Evolutionary conservation across 2,797 vertebrate genomes (phyloP).

Genomic region (Halcyon chelicuti): DNA sequence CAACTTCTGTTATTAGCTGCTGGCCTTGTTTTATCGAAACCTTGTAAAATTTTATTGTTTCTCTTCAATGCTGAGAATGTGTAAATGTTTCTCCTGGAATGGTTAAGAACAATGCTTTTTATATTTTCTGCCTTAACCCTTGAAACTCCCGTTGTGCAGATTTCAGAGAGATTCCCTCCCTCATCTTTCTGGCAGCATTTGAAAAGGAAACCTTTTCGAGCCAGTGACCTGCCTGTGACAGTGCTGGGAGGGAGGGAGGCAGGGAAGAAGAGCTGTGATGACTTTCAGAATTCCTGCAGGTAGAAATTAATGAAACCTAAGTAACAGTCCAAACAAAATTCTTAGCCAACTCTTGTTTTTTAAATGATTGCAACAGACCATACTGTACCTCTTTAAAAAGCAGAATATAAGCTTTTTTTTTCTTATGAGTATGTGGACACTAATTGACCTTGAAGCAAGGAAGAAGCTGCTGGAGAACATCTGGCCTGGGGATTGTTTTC

Average conservation of each 20-base stretch:
- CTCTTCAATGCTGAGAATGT: not conserved
- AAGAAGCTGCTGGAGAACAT: not conserved
- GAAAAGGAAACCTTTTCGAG: not conserved
- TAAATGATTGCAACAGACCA: not conserved
- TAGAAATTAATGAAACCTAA: not conserved
- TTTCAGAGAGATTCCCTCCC: not conserved
- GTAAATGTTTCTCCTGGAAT: conserved; percentile 44
- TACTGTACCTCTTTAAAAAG: not conserved
- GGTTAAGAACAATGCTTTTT: not conserved
- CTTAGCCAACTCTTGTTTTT: not conserved
- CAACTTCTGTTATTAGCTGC: not conserved
- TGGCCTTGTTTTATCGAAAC: conserved; percentile 48
- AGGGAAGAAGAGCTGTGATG: not conserved
- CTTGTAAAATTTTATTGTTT: conserved; percentile 52
- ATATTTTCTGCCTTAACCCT: conserved; percentile 34
- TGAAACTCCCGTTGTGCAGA: not conserved
- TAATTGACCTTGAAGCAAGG: not conserved
- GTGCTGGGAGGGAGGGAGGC: not conserved
- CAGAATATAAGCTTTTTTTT: not conserved
- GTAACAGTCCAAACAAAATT: not conserved
- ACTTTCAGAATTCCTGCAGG: not conserved
- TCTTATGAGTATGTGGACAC: not conserved
- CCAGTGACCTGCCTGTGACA: not conserved
- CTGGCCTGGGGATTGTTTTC: not conserved
- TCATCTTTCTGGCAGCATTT: not conserved